Evolutionary conservation across 1,140 invertebrate genomes (phyloP), one percentile per base, ranked within the genome.

Genomic region (Ganaspis sp.): DNA sequence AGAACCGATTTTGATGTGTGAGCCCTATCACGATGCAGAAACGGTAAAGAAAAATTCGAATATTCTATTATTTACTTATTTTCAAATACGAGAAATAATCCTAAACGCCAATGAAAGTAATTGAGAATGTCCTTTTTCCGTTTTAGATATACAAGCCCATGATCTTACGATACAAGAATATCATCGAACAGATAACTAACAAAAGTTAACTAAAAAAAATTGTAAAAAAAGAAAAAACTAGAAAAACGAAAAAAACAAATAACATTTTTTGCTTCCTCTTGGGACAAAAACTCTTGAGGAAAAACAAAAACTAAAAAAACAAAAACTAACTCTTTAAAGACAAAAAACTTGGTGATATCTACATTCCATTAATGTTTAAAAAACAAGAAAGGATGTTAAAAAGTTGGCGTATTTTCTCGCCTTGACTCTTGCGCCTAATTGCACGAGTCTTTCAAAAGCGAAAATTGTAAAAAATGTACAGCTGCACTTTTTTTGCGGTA

Each of bases 131-230:
- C 21, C 23, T 37, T 34, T 70, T 72, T 75, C 78, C 75, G 75
- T 84, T 85, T 76, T 79, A 93, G 87, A 93, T 95, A 79, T 95
- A 95, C 79, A 90, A 87, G 72, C 93, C 93, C 6, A 94, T 95
- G 94, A 85, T 94, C 15, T 82, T 87, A 23, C 90, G 94, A 75
- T 95, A 94, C 80, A 89, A 92, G 34, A 90, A 90, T 69, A 91
- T 94, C 73, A 82, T 92, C n/a, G 79, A 91, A 49, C 78, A 87
- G 77, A 73, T 89, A 72, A n/a, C 26, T 15, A 29, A 5, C 5
- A 64, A 64, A 26, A 12, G 8, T n/a, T 64, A 6, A n/a, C n/a
- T n/a, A n/a, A n/a, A n/a, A n/a, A 64, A 1, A 29, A 64, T 29
- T 1, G 12, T 64, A 15, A 23, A 11, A 21, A 54, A 2, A 54